Base-by-base conservation (phyloP, 2,888 invertebrate species). In the Himalopsyche japonica region DNA sequence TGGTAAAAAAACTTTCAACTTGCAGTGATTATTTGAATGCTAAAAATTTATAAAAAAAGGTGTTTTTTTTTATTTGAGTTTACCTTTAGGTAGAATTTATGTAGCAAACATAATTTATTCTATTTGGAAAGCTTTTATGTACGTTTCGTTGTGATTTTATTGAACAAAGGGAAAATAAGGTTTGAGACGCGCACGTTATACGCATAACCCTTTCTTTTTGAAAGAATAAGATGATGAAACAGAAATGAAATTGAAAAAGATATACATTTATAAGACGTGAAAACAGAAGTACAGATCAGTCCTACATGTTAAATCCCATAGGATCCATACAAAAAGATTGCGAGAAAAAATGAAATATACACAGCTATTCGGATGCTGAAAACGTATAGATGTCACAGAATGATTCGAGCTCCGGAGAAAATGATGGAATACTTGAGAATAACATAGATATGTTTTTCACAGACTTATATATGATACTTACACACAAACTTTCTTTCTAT, bases 321-420 rank as follows among this genome's bases (percentile, higher is more conserved):
- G 79, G 79, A 79, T 79, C 79, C 79, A 79, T 79, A 79, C 47
- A 79, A 79, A 79, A 48, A 79, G 79, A 79, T 79, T 79, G 79
- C 47, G 27, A 47, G 47, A 79, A 79, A 79, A 79, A 79, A 47
- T 79, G 37, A 79, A 15, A 79, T 37, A 79, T 47, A 47, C 47
- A 70, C 70, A 70, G 70, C 70, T 8, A 70, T 70, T 70, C 70
- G 70, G 70, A 70, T 70, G 70, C 70, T 70, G 70, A 12, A 70
- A 70, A 70, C 70, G 70, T 70, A 70, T 70, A 70, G 30, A 70
- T 70, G 70, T 70, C 70, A 70, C 70, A 30, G 30, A 70, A 70
- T 70, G 70, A 70, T 70, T 70, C 70, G 15, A 70, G 12, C 70
- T 27, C 10, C 5, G 15, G 70, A 70, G 30, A 64, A 70, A 70